Base-by-base conservation (phyloP, 2,113 vertebrate genomes). In the Anarrhichthys ocellatus region DNA sequence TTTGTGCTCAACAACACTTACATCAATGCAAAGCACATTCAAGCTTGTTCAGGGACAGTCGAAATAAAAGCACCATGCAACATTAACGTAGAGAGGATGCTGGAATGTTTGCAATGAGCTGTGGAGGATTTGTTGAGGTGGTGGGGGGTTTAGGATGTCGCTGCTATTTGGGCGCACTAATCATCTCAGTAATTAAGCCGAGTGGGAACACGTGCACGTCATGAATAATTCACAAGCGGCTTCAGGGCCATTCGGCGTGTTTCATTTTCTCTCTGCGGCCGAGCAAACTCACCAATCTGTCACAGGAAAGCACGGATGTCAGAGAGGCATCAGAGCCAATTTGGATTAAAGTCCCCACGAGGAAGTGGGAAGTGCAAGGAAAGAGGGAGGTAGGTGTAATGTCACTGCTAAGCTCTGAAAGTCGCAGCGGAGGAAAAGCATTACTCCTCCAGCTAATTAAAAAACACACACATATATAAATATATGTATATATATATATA, bases 181-280 rank as follows among this genome's bases (percentile, higher is more conserved):
- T 90, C 78, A 86, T 83, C 76, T 81, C 80, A 9, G 88, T 90
- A 91, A 93, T 91, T 83, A 92, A 92, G 76, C 69, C 32, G 48
- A 89, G 83, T 68, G 68, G 84, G 73, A 92, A 84, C 80, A 81
- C 56, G 59, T 88, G 89, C 72, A 22, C 1, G 9, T 34, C 76
- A 85, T 93, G 88, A 92, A 92, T 94, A 88, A 92, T 93, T 92
- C 80, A 83, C 42, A 59, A 10, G 67, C 56, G 58, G 88, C 89
- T 90, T 67, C 24, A 2, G 85, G 91, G 80, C 54, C 58, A 9
- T 59, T 79, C 74, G 40, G 62, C 73, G 17, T 29, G 71, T 76
- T 89, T 78, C 38, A 42, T 79, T 83, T 82, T 61, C 62, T 56
- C 83, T 59, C 81, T 2, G 7, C 9, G 62, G 74, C 59, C 34